These are phyloP conservation scores for Hydropsyche betteni DNA, from an alignment of 2,888 invertebrate species.

Conservation along the genomic window DNA sequence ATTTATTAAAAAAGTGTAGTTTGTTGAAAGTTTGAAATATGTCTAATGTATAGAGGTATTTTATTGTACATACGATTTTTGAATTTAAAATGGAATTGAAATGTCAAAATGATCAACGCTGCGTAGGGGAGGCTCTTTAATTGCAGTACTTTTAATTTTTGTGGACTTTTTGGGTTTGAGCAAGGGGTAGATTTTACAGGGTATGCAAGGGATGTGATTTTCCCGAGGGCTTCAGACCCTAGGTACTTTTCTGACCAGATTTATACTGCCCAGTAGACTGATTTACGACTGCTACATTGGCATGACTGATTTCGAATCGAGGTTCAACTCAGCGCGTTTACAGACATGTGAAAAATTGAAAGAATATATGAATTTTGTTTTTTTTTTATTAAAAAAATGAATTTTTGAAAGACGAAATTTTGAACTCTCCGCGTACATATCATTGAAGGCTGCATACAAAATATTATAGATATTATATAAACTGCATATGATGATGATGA, in stretches of 20 bases:
- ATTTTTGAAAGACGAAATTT: too few species aligned
- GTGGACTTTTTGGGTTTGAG: not conserved
- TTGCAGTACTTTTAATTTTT: conserved; percentile 13
- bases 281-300: conserved; percentile 50
- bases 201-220: not conserved
- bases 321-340: too few species aligned
- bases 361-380: too few species aligned
- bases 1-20: not conserved
- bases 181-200: not conserved
- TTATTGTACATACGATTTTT: too few species aligned
- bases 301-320: conserved; percentile 52
- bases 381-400: too few species aligned
- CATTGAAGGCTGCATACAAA: too few species aligned
- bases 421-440: too few species aligned
- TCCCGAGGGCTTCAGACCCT: conserved; percentile 28
- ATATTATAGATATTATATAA: too few species aligned
- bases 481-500: too few species aligned
- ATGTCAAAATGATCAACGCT: not conserved
- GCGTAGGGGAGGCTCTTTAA: conserved; percentile 17
- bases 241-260: conserved; percentile 49
- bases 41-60: too few species aligned
- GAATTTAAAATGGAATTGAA: too few species aligned
- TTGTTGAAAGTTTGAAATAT: not conserved
- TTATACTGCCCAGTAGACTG: conserved; percentile 51
- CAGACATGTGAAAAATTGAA: too few species aligned